Percentiles rank a stretch among this genome's conserved stretches.
phyloP scores from a whole-genome alignment of 2,888 invertebrate species.

The Palloptera scutellata region DNA sequence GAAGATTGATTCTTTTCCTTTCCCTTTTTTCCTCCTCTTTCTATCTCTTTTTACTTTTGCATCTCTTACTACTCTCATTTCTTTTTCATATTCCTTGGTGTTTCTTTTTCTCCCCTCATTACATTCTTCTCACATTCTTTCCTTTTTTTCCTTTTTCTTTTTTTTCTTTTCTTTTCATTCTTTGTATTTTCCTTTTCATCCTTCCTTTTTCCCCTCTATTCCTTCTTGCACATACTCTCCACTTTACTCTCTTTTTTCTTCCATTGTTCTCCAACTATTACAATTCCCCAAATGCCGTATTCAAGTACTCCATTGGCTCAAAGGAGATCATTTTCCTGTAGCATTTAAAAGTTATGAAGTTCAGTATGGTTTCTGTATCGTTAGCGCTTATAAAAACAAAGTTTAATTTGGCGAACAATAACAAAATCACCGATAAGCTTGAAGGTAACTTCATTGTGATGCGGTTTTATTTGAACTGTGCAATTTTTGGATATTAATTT shows the following conservation, averaged over 20 bases:
- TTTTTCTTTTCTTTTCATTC: not conserved
- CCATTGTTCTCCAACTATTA: not conserved
- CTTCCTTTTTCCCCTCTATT: conserved; percentile 43
- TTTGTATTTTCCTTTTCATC: conserved; percentile 54
- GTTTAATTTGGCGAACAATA: too few species aligned
- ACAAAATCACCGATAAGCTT: too few species aligned
- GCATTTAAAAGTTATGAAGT: too few species aligned
- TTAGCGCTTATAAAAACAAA: too few species aligned
- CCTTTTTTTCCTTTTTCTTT: not conserved
- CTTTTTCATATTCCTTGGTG: not conserved
- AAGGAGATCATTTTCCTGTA: too few species aligned
- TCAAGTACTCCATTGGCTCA: too few species aligned
- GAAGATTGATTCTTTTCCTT: not conserved
- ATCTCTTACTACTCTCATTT: not conserved
- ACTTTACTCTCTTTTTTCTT: conserved; percentile 2
- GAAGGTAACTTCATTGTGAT: too few species aligned
- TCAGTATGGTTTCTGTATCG: too few species aligned
- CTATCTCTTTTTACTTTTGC: not conserved
- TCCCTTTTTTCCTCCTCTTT: not conserved
- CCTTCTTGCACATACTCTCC: conserved; percentile 20
- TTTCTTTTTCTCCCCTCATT: not conserved
- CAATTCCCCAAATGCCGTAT: too few species aligned
- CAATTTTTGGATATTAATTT: too few species aligned
- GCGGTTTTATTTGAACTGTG: too few species aligned
- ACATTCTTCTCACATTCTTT: not conserved